Base-by-base conservation (phyloP, 1,140 invertebrate genomes). In the Bombus cullumanus region DNA sequence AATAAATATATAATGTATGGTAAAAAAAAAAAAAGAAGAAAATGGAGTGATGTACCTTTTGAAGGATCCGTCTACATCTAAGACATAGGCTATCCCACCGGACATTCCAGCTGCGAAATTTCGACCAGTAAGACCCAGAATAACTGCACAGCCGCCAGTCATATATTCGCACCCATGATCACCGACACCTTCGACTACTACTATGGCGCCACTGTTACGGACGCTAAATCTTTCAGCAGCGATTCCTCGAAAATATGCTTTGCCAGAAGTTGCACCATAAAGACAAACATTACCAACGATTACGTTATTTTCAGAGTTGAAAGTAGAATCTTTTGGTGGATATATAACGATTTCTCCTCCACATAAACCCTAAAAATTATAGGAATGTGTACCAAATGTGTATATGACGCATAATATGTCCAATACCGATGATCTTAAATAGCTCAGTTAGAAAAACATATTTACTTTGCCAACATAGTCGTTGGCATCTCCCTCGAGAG, bases 131-230 rank as follows among this genome's bases (percentile, higher is more conserved):
- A 97, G 95, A 12, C 99, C 99, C 22, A 99, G 96, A 93, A 99
- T 98, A 13, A 99, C 95, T 83, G 98, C 98, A 85, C 96, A 96
- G 85, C 99, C 99, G 43, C 98, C 99, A 66, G 99, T 99, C 99
- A 99, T 99, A 94, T 99, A 99, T 95, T 99, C 99, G 96, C 99
- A 99, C 47, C 99, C 99, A 95, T 99, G 99, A 96, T 99, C 99
- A 74, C 99, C 99, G 79, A 99, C 98, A 81, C 98, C 99, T 96
- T 97, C 96, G n/a, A 96, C 96, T 34, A 99, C 98, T 4, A 99
- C 98, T 62, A 97, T 96, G 53, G 98, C 99, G 39, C 99, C 99
- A 34, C 98, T 99, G 95, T 99, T 99, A 86, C 99, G 96, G 28
- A 99, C 99, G 94, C 98, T 99, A 95, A 99, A 99, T 74, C 99